Percentiles rank a stretch among this genome's conserved stretches.
phyloP scores from a whole-genome alignment of 2,888 invertebrate genomes.

The Antitype chi region DNA sequence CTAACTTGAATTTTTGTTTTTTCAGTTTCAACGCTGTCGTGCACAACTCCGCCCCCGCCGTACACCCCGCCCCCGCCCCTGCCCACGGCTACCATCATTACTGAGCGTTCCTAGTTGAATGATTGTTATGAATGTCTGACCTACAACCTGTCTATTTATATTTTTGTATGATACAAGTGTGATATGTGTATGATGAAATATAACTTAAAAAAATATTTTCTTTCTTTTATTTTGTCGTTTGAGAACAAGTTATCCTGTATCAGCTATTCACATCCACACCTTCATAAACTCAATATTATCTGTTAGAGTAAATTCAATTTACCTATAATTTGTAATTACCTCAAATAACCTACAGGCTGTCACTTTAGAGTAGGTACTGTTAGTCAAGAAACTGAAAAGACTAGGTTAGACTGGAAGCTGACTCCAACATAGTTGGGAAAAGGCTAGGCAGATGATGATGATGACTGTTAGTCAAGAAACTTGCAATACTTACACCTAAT shows the following conservation, averaged over 20 bases:
- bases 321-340: background rate
- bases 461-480: background rate
- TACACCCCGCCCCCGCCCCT: constrained; percentile 81
- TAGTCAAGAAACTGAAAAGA: background rate
- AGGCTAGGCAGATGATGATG: no score
- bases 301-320: background rate
- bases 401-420: no score
- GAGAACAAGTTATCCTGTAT: background rate
- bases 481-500: background rate
- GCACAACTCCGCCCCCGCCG: constrained; percentile 83
- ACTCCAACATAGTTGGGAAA: no score
- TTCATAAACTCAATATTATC: background rate
- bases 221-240: constrained; percentile 24
- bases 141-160: constrained; percentile 72
- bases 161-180: constrained; percentile 57
- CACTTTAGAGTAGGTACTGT: background rate
- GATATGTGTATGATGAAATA: constrained; percentile 48
- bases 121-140: constrained; percentile 52
- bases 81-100: constrained; percentile 77
- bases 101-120: constrained; percentile 56
- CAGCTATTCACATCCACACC: background rate
- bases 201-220: constrained; percentile 34
- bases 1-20: constrained; percentile 16
- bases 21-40: constrained; percentile 88
- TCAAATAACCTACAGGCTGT: no score